These are phyloP conservation scores for Anoplopoma fimbria DNA, from an alignment of 2,113 vertebrate species.

Conservation along the genomic window DNA sequence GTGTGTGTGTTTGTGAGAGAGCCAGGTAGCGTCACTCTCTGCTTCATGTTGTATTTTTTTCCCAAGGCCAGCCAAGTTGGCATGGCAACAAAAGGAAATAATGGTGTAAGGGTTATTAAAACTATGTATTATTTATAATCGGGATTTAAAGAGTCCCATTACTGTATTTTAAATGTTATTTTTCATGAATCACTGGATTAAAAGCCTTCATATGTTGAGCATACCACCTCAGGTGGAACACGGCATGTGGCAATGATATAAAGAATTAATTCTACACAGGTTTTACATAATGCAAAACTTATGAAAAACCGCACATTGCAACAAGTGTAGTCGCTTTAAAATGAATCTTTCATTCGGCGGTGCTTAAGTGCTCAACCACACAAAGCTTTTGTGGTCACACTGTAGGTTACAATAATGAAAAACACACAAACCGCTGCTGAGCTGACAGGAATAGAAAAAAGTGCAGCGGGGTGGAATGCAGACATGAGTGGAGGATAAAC, in stretches of 20 bases:
- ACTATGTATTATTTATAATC: conserved; percentile 68
- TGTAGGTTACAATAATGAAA: conserved; percentile 26
- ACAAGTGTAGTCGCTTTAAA: conserved; percentile 44
- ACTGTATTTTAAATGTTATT: conserved; percentile 54
- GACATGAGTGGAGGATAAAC: not conserved
- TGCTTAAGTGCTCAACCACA: conserved; percentile 49
- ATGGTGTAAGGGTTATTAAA: conserved; percentile 34
- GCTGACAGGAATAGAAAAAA: conserved; percentile 12
- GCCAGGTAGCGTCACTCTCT: conserved; percentile 2
- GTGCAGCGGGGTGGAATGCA: not conserved
- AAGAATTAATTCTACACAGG: conserved; percentile 46
- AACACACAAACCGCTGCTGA: conserved; percentile 29
- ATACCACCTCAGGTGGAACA: conserved; percentile 29
- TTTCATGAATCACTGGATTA: conserved; percentile 51
- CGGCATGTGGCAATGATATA: conserved; percentile 5
- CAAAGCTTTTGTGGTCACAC: conserved; percentile 28
- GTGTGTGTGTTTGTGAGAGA: not conserved
- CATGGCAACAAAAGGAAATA: conserved; percentile 58
- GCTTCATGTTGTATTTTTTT: conserved; percentile 1
- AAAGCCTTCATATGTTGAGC: not conserved
- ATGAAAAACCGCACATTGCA: conserved; percentile 44
- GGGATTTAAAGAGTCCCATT: conserved; percentile 27
- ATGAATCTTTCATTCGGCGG: conserved; percentile 47
- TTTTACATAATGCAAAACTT: conserved; percentile 59
- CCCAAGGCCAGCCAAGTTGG: conserved; percentile 42